Base-by-base conservation (phyloP, 2,888 invertebrate genomes). In the Phengaris alcon region DNA sequence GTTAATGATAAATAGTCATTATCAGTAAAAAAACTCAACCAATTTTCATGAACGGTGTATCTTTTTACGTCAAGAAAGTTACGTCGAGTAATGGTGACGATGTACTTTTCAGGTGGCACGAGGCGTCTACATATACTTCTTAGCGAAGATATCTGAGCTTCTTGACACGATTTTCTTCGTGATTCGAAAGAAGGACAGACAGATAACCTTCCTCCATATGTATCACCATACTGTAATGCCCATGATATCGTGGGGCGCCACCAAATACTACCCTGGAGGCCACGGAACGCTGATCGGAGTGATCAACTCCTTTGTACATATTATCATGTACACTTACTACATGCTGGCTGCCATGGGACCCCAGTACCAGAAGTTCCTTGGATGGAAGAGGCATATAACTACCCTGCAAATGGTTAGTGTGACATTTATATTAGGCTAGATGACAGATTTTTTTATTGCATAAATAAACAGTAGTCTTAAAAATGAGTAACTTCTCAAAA, bases 181-280 rank as follows among this genome's bases (percentile, higher is more conserved):
- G 22, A 93, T 98, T 82, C 95, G 98, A 75, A 99, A 99, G 93
- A 98, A 98, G 84, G 95, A 97, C 79, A 95, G 95, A 8, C 98
- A 99, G 90, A 96, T 98, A 74, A 97, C 97, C 0, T 97, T 97
- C 86, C 95, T 99, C 75, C 98, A 99, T 84, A 95, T 98, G 82
- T 98, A 98, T 85, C 99, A 99, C 87, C 98, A 99, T 86, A 97
- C 98, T 0, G 97, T 98, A 69, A 99, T 99, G 98, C 98, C 98
- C 2, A 95, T 98, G 94, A 96, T 97, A 82, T 97, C 97, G 75
- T 99, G 98, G 98, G 97, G 97, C 70, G 97, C 97, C 13, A 97
- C 97, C 13, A 98, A 98, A 88, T 98, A 97, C 86, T 96, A 95
- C 84, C 95, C 95, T 76, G 97, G 97, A 74, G 98, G 97, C 0